Percentiles rank a stretch among this genome's conserved stretches.
These are phyloP conservation scores for Cheirogaleus major DNA, from an alignment of 2,797 vertebrate species.

Conservation along the genomic window DNA sequence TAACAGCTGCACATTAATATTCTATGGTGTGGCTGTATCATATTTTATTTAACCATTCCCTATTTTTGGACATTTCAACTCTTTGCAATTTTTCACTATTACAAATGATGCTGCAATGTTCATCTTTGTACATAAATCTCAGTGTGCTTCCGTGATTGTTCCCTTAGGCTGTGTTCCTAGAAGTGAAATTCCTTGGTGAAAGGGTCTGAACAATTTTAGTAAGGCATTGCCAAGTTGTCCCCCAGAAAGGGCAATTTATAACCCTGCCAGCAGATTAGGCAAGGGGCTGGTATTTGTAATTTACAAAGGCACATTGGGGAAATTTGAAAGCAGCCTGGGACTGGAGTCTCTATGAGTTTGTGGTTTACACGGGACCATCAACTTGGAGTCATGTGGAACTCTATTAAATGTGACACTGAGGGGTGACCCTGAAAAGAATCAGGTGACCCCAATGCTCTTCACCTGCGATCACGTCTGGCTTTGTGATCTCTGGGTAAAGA, in stretches of 20 bases:
- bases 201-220: conserved; percentile 52
- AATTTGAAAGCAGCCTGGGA: neutral
- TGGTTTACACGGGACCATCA: neutral
- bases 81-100: conserved; percentile 62
- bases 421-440: neutral
- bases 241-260: conserved; percentile 34
- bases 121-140: conserved; percentile 65
- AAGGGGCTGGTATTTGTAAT: neutral
- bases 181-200: conserved; percentile 54
- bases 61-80: conserved; percentile 56
- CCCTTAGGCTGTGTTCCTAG: conserved; percentile 43
- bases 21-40: conserved; percentile 7
- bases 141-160: neutral
- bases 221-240: conserved; percentile 8
- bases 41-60: conserved; percentile 61
- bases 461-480: neutral
- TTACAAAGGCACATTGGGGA: neutral
- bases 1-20: conserved; percentile 58
- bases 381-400: neutral
- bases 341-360: neutral
- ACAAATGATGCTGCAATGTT: conserved; percentile 50
- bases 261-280: neutral
- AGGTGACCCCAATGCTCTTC: neutral
- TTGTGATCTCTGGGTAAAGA: neutral
- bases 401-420: neutral